These are phyloP conservation scores for Helostoma temminkii DNA, from an alignment of 2,797 vertebrate genomes.

Conservation along the genomic window DNA sequence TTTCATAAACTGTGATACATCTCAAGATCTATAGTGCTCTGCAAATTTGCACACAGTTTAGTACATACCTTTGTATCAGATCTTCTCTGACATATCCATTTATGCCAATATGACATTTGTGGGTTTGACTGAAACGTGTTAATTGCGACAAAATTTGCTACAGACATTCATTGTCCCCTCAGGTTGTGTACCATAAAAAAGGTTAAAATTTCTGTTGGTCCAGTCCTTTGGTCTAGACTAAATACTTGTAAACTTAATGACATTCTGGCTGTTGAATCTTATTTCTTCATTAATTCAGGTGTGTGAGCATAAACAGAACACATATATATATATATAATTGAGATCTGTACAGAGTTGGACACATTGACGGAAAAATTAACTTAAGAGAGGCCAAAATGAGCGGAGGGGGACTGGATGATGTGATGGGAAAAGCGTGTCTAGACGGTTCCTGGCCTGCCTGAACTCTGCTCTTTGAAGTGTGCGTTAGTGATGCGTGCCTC, in stretches of 20 bases:
- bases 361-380: constrained; percentile 29
- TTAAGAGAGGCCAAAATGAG: constrained; percentile 47
- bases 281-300: neutral
- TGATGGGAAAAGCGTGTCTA: constrained; percentile 73
- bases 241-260: neutral
- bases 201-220: too few species aligned
- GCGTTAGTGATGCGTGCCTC: constrained; percentile 57
- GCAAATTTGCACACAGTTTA: neutral
- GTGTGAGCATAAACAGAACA: neutral
- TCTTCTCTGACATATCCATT: neutral
- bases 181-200: too few species aligned
- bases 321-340: constrained; percentile 27
- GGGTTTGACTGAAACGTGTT: neutral
- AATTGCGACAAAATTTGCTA: neutral
- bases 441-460: constrained; percentile 72
- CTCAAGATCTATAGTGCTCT: neutral
- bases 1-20: neutral
- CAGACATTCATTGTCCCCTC: neutral
- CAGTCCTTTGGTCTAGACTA: too few species aligned
- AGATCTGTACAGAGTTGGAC: constrained; percentile 33
- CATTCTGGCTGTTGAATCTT: neutral
- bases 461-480: constrained; percentile 72
- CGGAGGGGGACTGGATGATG: constrained; percentile 48
- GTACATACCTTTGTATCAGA: neutral
- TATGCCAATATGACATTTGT: neutral